Conservation (phyloP, 2,888 invertebrate genomes). For the Oeneis ivallda region DNA sequence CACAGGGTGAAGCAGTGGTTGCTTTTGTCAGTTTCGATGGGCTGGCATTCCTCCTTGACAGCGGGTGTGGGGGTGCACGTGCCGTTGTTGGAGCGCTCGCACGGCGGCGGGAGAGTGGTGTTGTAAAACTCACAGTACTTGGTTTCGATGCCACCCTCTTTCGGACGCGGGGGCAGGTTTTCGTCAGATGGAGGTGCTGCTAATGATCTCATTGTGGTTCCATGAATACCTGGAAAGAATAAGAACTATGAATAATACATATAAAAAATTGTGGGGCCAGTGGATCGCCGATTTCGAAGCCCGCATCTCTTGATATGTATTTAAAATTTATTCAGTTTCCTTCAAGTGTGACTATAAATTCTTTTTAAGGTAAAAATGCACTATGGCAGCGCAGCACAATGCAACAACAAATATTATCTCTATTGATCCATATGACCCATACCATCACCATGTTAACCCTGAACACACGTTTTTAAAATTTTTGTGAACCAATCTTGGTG, state of each 20-base stretch:
- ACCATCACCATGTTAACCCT: too few species aligned
- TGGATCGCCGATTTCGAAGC: too few species aligned
- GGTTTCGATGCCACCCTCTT: slow-evolving; percentile 74
- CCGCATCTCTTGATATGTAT: too few species aligned
- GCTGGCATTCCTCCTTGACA: slow-evolving; percentile 83
- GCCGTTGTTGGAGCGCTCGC: slow-evolving; percentile 48
- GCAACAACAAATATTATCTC: too few species aligned
- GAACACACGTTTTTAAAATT: too few species aligned
- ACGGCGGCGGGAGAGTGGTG: slow-evolving; percentile 59
- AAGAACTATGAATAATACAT: not conserved
- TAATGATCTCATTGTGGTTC: slow-evolving; percentile 39
- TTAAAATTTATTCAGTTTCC: too few species aligned
- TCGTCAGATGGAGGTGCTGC: slow-evolving; percentile 65
- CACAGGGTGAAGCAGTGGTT: slow-evolving; percentile 93
- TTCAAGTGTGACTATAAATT: too few species aligned
- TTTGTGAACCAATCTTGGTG: too few species aligned
- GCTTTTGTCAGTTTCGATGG: slow-evolving; percentile 86
- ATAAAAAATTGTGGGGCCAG: too few species aligned
- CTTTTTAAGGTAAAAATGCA: too few species aligned
- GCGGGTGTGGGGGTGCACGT: slow-evolving; percentile 49
- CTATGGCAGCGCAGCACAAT: too few species aligned
- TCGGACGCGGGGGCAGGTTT: slow-evolving; percentile 68
- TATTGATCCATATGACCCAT: too few species aligned
- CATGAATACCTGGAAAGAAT: slow-evolving; percentile 51
- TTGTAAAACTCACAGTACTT: slow-evolving; percentile 87